Percentiles rank a stretch among this genome's conserved stretches.
Conservation (phyloP, 2,888 invertebrate species). For the Luperina nickerlii region DNA sequence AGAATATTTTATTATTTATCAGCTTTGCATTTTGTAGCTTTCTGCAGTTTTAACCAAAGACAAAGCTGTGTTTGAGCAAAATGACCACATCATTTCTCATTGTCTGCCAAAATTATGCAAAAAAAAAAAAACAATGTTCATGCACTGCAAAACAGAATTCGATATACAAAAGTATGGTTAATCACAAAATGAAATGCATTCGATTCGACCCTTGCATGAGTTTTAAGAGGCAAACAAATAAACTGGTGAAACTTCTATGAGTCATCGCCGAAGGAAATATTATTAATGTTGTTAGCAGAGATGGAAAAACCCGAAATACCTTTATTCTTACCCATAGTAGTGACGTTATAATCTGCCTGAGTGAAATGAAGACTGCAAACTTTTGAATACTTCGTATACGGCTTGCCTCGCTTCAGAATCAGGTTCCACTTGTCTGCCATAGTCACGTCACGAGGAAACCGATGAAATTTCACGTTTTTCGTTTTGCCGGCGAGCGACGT, state of each 20-base stretch:
- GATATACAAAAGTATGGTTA: constrained; percentile 65
- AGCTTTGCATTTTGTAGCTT: constrained; percentile 30
- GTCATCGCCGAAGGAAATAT: constrained; percentile 74
- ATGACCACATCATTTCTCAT: constrained; percentile 52
- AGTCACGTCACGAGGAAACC: constrained; percentile 83
- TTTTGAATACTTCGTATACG: constrained; percentile 89
- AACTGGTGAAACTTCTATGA: constrained; percentile 70
- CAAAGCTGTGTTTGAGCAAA: constrained; percentile 31
- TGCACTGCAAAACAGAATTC: constrained; percentile 42
- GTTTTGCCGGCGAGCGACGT: constrained; percentile 90
- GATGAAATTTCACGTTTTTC: constrained; percentile 89
- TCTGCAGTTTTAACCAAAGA: constrained; percentile 29
- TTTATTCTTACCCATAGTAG: constrained; percentile 90
- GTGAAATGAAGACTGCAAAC: constrained; percentile 89
- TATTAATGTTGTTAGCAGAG: constrained; percentile 72
- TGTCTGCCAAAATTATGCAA: constrained; percentile 53
- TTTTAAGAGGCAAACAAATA: constrained; percentile 59
- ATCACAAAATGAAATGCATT: constrained; percentile 53
- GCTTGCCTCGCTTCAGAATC: constrained; percentile 87
- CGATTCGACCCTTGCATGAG: constrained; percentile 43
- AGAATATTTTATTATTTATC: not conserved
- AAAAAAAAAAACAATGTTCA: constrained; percentile 52
- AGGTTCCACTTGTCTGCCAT: constrained; percentile 87
- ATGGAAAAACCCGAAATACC: constrained; percentile 86
- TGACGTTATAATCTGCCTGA: constrained; percentile 87